A percentile compares a stretch with the other conserved stretches of the same genome.
Evolutionary conservation across 2,888 invertebrate genomes (phyloP).

Genomic region (Linyphia triangularis): DNA sequence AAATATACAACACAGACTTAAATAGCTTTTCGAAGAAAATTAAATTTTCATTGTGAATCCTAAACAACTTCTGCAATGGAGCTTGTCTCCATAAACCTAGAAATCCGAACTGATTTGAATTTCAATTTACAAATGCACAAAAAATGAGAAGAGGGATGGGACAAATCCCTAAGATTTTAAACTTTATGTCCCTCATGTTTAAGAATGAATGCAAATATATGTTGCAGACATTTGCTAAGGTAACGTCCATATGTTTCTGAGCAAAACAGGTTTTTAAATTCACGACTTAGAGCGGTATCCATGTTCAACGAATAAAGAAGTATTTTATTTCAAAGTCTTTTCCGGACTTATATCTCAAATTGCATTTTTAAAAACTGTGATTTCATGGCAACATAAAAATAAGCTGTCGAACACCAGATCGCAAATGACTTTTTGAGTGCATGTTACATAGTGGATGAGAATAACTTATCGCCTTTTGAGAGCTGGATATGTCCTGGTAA

Average conservation of each 20-base stretch:
- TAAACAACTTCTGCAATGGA: background rate
- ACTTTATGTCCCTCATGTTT: background rate
- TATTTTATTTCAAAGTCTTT: background rate
- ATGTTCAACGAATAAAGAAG: background rate
- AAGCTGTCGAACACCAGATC: background rate
- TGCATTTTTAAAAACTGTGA: background rate
- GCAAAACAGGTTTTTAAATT: slow-evolving; percentile 7
- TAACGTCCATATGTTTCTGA: background rate
- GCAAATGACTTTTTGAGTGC: slow-evolving; percentile 11
- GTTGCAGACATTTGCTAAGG: background rate
- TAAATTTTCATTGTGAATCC: background rate
- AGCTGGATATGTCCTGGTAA: background rate
- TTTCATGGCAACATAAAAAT: background rate
- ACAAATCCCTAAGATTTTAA: background rate
- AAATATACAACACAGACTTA: too few relatives aligned
- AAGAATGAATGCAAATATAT: slow-evolving; percentile 23
- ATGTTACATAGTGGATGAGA: background rate
- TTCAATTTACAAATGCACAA: background rate
- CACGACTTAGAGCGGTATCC: background rate
- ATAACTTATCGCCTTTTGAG: slow-evolving; percentile 45
- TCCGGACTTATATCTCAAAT: background rate
- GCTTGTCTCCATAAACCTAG: background rate
- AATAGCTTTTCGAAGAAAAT: background rate
- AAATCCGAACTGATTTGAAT: slow-evolving; percentile 7
- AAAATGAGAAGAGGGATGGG: background rate